Evolutionary conservation across 2,797 vertebrate species (phyloP), one percentile per base, ranked within the genome.

Genomic region (Rhinogobio ventralis): DNA sequence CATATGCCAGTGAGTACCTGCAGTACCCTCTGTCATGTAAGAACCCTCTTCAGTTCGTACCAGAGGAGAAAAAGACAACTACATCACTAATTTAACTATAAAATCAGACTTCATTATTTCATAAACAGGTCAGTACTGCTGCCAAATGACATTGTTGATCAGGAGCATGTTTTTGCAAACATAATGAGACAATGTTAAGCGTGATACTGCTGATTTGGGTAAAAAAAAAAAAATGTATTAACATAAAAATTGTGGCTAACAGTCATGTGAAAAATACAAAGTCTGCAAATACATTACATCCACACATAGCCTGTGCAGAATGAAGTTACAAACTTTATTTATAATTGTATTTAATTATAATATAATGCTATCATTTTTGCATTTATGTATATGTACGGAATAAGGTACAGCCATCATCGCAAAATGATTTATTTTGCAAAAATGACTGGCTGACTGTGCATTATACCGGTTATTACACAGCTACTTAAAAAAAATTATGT

Each of bases 31-130:
- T 89, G 89, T 87, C 86, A 89, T 86, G 89, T 88, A 86, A 81
- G 85, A 85, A 88, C 88, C 87, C 82, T 88, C 88, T 88, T 87
- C 88, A 89, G 76, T 82, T 86, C 89, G 91, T 93, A 95, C 92
- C 93, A 94, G 89, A 91, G 90, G 84, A 89, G 92, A 90, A 86
- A 93, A 74, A 91, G 74, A 91, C 83, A 91, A 71, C 90, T 89
- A 89, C 81, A 91, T 30, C 89, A 89, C 89, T 72, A 87, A 86
- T 72, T 81, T 85, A 79, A 81, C 85, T 72, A 66, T 45, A 55
- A 66, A 67, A 86, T 62, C 5, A 78, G 19, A 60, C 39, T 45
- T 69, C 73, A 57, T 39, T 20, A 45, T 55, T 77, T 39, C 64
- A 60, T 5, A 79, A 71, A 79, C 42, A 79, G n/a, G 20, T 79